Conservation (phyloP, 2,113 vertebrate species). For the crab-eating macaque (Macaca fascicularis) region DNA sequence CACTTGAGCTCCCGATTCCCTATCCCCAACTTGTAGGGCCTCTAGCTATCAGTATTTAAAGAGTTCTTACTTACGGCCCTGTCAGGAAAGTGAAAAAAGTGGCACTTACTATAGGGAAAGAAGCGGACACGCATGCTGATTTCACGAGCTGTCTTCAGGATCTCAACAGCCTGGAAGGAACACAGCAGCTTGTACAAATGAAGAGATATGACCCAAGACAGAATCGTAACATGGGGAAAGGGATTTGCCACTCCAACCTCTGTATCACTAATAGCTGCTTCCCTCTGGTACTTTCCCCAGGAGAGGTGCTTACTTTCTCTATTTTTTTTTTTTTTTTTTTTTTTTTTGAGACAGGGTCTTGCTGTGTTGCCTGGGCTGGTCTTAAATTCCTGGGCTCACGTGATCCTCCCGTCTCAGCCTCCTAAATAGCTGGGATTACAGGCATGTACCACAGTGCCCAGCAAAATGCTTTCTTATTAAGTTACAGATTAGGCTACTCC, state of each 20-base stretch:
- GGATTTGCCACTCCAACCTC: conserved; percentile 3
- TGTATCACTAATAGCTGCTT: background rate
- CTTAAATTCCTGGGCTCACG: background rate
- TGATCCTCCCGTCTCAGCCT: background rate
- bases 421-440: background rate
- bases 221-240: background rate
- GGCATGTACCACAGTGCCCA: background rate
- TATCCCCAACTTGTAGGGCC: background rate
- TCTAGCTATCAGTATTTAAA: conserved; percentile 11
- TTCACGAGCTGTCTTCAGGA: conserved; percentile 96
- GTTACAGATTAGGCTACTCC: background rate
- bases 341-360: background rate
- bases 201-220: background rate
- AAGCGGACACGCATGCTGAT: conserved; percentile 98
- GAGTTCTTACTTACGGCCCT: background rate
- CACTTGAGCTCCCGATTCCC: background rate
- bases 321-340: background rate
- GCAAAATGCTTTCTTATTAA: conserved; percentile 22
- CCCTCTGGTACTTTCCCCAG: background rate
- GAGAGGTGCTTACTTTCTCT: background rate
- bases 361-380: background rate
- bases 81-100: background rate
- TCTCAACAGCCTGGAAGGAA: conserved; percentile 93
- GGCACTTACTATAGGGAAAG: conserved; percentile 97
- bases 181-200: conserved; percentile 35